These are phyloP conservation scores for Solea senegalensis DNA, from an alignment of 2,113 vertebrate species.

Conservation along the genomic window DNA sequence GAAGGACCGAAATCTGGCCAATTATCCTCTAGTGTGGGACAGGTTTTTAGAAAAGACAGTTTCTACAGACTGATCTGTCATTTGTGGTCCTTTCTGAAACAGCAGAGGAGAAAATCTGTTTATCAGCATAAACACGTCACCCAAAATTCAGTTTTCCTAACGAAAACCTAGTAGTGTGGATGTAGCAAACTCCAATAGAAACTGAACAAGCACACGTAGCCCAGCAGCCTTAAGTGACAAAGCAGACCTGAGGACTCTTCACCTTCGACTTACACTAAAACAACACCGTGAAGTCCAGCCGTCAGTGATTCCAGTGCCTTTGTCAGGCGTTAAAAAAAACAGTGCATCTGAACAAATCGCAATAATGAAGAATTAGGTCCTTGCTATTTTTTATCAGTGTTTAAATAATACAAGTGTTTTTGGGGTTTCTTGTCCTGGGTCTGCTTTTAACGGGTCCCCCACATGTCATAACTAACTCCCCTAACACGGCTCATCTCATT, in stretches of 20 bases:
- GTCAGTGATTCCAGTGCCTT: background rate
- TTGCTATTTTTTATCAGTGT: background rate
- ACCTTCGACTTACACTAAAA: background rate
- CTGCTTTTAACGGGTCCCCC: slow-evolving; percentile 5
- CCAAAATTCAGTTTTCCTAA: background rate
- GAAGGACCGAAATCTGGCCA: too few relatives aligned
- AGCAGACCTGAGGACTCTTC: background rate
- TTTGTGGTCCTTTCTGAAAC: too few relatives aligned
- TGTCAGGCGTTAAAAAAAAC: background rate
- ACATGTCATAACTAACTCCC: background rate
- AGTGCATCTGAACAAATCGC: background rate
- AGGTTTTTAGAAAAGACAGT: too few relatives aligned
- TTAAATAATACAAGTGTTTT: background rate
- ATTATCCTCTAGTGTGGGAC: too few relatives aligned
- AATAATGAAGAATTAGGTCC: background rate
- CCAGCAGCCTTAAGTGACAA: slow-evolving; percentile 19
- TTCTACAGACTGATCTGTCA: too few relatives aligned
- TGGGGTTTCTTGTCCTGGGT: background rate
- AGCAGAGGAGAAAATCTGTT: background rate
- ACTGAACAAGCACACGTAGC: slow-evolving; percentile 19
- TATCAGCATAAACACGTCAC: background rate
- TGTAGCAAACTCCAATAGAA: background rate
- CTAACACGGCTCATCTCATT: slow-evolving; percentile 17
- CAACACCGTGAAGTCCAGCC: background rate
- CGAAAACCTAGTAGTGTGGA: too few relatives aligned